These are phyloP conservation scores for Pipra filicauda DNA, from an alignment of 2,113 vertebrate genomes.

Conservation along the genomic window DNA sequence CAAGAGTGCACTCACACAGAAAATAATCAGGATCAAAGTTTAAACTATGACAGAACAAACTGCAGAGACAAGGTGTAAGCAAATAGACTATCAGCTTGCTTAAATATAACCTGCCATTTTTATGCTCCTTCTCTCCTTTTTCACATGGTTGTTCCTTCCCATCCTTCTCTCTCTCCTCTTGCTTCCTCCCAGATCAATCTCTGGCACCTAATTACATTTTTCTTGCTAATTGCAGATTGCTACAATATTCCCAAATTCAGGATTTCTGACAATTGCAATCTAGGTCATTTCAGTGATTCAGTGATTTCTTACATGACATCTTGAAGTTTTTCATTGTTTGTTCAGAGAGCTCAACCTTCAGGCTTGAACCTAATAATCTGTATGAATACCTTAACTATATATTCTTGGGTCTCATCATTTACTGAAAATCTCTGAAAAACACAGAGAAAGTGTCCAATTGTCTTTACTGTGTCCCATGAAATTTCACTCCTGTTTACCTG, in stretches of 20 bases:
- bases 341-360: background rate
- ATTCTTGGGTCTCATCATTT: background rate
- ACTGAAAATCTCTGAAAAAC: background rate
- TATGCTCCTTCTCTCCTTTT: background rate
- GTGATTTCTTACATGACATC: rapidly evolving
- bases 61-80: background rate
- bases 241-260: background rate
- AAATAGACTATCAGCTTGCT: background rate
- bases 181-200: background rate
- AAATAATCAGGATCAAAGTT: background rate
- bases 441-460: background rate
- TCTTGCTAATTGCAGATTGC: background rate
- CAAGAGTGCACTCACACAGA: rapidly evolving
- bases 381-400: background rate
- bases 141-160: background rate
- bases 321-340: background rate
- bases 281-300: background rate
- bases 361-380: background rate
- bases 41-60: background rate
- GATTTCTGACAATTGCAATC: background rate
- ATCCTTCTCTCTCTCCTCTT: background rate
- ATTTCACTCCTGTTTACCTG: background rate
- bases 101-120: background rate
- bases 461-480: background rate
- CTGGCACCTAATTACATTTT: background rate